Evolutionary conservation across 2,888 invertebrate genomes (phyloP).

Genomic region (Slavum lentiscoides): DNA sequence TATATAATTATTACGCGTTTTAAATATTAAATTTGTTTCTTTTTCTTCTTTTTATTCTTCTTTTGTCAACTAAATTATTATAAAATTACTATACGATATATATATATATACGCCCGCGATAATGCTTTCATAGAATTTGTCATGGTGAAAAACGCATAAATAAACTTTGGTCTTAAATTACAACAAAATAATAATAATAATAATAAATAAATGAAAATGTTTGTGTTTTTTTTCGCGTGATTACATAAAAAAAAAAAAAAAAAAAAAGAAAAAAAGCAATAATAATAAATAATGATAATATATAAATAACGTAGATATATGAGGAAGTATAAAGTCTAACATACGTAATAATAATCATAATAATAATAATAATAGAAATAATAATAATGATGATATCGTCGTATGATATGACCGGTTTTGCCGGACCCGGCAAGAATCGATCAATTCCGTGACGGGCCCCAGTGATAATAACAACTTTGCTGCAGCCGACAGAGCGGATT

Average conservation of each 20-base stretch:
- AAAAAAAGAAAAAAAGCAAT: background rate
- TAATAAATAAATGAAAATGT: slow-evolving; percentile 27
- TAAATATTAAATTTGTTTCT: background rate
- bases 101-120: slow-evolving; percentile 11
- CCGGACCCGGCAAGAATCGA: slow-evolving; percentile 26
- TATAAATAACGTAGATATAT: slow-evolving; percentile 13
- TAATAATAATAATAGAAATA: background rate
- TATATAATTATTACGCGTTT: background rate
- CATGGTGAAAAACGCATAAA: slow-evolving; percentile 52
- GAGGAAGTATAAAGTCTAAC: slow-evolving; percentile 33
- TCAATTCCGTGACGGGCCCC: slow-evolving; percentile 13
- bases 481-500: slow-evolving; percentile 22
- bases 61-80: slow-evolving; percentile 29
- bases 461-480: background rate
- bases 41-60: background rate
- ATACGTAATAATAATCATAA: background rate
- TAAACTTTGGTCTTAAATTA: slow-evolving; percentile 53
- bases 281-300: slow-evolving; percentile 29
- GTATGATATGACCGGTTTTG: slow-evolving; percentile 35
- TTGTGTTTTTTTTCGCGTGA: background rate
- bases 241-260: background rate
- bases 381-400: slow-evolving; percentile 14
- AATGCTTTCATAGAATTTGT: slow-evolving; percentile 43
- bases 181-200: slow-evolving; percentile 49
- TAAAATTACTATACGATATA: slow-evolving; percentile 34